Percentiles rank a stretch among this genome's conserved stretches.
These are phyloP conservation scores for Furcula furcula DNA, from an alignment of 2,888 invertebrate species.

Conservation along the genomic window DNA sequence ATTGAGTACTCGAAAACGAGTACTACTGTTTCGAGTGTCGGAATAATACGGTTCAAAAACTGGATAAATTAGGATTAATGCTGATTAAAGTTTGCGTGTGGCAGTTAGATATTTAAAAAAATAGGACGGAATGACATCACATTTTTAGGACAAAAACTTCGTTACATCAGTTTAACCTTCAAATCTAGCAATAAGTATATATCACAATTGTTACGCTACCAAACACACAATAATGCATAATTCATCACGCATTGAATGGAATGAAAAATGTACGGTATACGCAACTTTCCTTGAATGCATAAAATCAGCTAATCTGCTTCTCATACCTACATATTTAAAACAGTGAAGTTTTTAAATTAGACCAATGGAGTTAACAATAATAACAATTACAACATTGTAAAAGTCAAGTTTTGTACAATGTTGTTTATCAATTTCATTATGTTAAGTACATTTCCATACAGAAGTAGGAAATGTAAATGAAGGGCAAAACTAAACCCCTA, in stretches of 20 bases:
- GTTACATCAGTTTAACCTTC: constrained; percentile 19
- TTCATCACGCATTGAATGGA: constrained; percentile 41
- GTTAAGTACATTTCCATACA: background rate
- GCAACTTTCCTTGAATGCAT: constrained; percentile 37
- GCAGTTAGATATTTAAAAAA: no score
- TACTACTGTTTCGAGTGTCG: no score
- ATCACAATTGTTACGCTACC: constrained; percentile 39
- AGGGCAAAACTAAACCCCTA: background rate
- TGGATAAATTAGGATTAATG: no score
- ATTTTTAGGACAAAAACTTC: background rate
- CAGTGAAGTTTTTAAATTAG: background rate
- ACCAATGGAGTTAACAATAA: background rate
- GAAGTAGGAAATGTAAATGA: background rate
- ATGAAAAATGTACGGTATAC: constrained; percentile 49
- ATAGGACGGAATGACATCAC: no score
- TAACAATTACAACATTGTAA: background rate
- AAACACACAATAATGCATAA: constrained; percentile 45
- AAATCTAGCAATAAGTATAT: constrained; percentile 21
- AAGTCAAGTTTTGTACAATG: background rate
- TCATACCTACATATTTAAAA: background rate
- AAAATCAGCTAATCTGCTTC: constrained; percentile 20
- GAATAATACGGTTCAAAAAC: no score
- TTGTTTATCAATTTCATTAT: background rate
- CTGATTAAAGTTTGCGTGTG: no score
- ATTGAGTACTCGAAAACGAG: no score